Evolutionary conservation across 2,888 invertebrate species (phyloP), one percentile per base, ranked within the genome.

Genomic region (Barypeithes pellucidus): DNA sequence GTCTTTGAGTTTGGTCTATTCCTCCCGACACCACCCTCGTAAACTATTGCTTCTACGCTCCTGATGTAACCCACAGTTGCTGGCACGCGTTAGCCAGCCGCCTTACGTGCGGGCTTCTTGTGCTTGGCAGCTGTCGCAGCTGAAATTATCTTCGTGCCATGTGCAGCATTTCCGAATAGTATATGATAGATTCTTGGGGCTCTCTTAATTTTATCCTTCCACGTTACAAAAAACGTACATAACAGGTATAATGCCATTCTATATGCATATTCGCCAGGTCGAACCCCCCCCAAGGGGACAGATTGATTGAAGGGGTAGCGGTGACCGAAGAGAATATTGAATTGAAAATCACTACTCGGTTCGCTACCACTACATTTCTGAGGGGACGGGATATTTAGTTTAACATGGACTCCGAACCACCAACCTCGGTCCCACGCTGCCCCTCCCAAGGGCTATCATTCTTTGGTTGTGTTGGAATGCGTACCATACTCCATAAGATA

Each of bases 51-150:
- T 11, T 11, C 33, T 47, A 29, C 54, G 54, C 54, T 33, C 1
- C 4, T 54, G 54, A 8, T 9, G 11, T 14, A 14, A 16, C 29
- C 33, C 54, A 14, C 54, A 29, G 24, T 24, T 60, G 39, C 39
- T 16, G 75, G 75, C 77, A 77, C 77, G 75, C 72, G 77, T 67
- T 72, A 67, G 72, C 61, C 77, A 74, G 69, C 71, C 73, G 77
- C 52, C 63, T 65, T 62, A 63, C 70, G 70, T 63, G 70, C 39
- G 62, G 70, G 63, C 45, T 60, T 63, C 67, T 43, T 60, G 59
- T 71, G 72, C 67, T 59, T 62, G 47, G 69, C 74, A 76, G 73
- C 76, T 77, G 76, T 75, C 75, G 75, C 72, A 65, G 76, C 75
- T 70, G 73, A 41, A 70, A 68, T 73, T 75, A 73, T 73, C 61